phyloP scores from a whole-genome alignment of 2,888 invertebrate genomes.

The Drosophila sordidula region DNA sequence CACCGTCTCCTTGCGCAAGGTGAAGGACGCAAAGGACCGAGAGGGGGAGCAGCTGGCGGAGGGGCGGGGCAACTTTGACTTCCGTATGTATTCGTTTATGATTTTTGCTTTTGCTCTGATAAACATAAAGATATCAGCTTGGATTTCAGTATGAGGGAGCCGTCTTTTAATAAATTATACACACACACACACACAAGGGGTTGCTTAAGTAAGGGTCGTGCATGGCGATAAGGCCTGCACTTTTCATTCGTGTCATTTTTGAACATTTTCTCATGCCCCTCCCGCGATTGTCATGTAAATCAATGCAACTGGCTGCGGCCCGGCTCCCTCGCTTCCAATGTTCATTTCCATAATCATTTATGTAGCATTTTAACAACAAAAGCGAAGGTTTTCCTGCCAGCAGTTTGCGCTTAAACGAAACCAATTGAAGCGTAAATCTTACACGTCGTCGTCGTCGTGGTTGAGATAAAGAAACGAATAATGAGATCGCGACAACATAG shows the following conservation, averaged over 20 bases:
- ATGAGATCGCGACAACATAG: slow-evolving; percentile 44
- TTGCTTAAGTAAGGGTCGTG: slow-evolving; percentile 42
- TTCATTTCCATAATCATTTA: slow-evolving; percentile 71
- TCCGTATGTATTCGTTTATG: slow-evolving; percentile 70
- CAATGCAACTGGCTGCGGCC: slow-evolving; percentile 53
- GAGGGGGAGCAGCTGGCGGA: neutral
- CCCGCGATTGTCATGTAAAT: slow-evolving; percentile 74
- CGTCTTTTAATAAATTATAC: slow-evolving; percentile 51
- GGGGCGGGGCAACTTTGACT: slow-evolving; percentile 45
- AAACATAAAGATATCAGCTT: slow-evolving; percentile 60
- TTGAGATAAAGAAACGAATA: slow-evolving; percentile 63
- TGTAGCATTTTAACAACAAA: slow-evolving; percentile 30
- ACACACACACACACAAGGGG: slow-evolving; percentile 38
- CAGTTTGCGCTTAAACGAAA: slow-evolving; percentile 75
- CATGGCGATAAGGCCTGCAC: slow-evolving; percentile 48
- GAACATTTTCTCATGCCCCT: slow-evolving; percentile 66
- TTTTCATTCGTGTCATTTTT: slow-evolving; percentile 19
- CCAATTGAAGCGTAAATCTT: slow-evolving; percentile 80
- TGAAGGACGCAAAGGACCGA: neutral
- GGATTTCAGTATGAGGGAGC: slow-evolving; percentile 35
- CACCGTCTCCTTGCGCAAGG: slow-evolving; percentile 18
- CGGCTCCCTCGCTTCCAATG: slow-evolving; percentile 38
- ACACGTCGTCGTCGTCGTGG: slow-evolving; percentile 52
- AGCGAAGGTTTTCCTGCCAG: slow-evolving; percentile 45
- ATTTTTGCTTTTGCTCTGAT: slow-evolving; percentile 68